phyloP scores from a whole-genome alignment of 2,888 invertebrate genomes.

The Tillus elongatus region DNA sequence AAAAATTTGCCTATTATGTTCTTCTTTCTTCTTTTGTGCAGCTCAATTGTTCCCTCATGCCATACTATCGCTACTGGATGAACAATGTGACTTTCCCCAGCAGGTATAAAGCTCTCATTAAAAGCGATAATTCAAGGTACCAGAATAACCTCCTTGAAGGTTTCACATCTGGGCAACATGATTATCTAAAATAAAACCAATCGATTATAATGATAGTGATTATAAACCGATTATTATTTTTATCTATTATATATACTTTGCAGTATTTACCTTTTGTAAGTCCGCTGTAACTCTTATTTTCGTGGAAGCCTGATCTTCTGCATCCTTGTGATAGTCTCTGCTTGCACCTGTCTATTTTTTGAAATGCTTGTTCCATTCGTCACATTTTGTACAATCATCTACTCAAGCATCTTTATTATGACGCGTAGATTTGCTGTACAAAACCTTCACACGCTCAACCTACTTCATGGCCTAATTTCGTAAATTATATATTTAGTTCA shows the following conservation, averaged over 20 bases:
- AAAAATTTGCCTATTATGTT: slow-evolving; percentile 1
- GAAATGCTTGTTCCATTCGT: slow-evolving; percentile 14
- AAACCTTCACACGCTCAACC: slow-evolving; percentile 20
- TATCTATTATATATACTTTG: neutral
- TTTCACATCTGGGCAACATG: slow-evolving; percentile 18
- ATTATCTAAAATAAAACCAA: slow-evolving; percentile 14
- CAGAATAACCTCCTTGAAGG: slow-evolving; percentile 1
- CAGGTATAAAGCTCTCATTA: slow-evolving; percentile 19
- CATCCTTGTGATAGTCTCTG: slow-evolving; percentile 12
- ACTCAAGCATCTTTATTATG: slow-evolving; percentile 15
- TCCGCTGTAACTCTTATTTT: slow-evolving; percentile 3
- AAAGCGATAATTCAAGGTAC: slow-evolving; percentile 7
- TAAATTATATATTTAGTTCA: slow-evolving; percentile 21
- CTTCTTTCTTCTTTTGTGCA: too few relatives aligned
- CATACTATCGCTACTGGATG: slow-evolving; percentile 8
- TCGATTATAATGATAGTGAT: neutral
- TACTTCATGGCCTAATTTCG: slow-evolving; percentile 20
- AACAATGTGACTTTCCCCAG: slow-evolving; percentile 8
- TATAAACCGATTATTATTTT: neutral
- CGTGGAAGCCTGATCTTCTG: neutral
- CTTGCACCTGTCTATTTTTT: slow-evolving; percentile 10
- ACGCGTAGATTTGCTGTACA: neutral
- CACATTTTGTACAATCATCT: slow-evolving; percentile 15
- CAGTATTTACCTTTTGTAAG: neutral
- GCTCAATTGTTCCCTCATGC: slow-evolving; percentile 1